Base-by-base conservation (phyloP, 2,888 invertebrate species). In the Drosophila meridionalis region DNA sequence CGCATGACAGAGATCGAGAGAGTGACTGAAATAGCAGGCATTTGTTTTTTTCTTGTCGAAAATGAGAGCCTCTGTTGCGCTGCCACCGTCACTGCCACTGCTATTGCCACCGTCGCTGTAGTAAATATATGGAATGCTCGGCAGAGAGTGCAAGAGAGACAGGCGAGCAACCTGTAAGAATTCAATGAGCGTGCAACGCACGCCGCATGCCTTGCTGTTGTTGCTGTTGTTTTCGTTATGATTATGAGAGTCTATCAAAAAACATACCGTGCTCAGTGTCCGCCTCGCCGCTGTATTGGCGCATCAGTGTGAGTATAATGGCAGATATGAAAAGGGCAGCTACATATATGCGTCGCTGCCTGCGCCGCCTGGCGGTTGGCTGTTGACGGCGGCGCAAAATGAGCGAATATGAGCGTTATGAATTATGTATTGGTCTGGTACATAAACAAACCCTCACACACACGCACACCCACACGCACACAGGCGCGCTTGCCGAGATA, bases 341-440 rank as follows among this genome's bases (percentile, higher is more conserved):
- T 68, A 80, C 76, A 61, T 71, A 71, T 60, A 50, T 20, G 20
- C 71, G 73, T 42, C 72, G 80, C 56, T 76, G 79, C 61, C 77
- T 69, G 71, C 69, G 62, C 74, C 72, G 69, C 73, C 74, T 70
- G 74, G 76, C 45, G 69, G 75, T 76, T 70, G 74, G 76, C 45
- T 72, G 68, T 57, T 67, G 69, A 69, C 66, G 56, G 56, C 71
- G 73, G 57, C 70, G 82, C 87, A 82, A 89, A 82, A 82, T 88
- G 91, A 87, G 89, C 81, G 87, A 91, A 91, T 91, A 91, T 91
- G 91, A 91, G 91, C 84, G 83, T 90, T 92, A 92, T 92, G 91
- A 92, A 92, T 91, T 91, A 91, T 91, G 89, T 91, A 90, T 81
- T 83, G 83, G 82, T 68, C 67, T 58, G 47, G 76, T 80, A 80